Base-by-base conservation (phyloP, 2,797 vertebrate genomes). In the Poecile montanus region DNA sequence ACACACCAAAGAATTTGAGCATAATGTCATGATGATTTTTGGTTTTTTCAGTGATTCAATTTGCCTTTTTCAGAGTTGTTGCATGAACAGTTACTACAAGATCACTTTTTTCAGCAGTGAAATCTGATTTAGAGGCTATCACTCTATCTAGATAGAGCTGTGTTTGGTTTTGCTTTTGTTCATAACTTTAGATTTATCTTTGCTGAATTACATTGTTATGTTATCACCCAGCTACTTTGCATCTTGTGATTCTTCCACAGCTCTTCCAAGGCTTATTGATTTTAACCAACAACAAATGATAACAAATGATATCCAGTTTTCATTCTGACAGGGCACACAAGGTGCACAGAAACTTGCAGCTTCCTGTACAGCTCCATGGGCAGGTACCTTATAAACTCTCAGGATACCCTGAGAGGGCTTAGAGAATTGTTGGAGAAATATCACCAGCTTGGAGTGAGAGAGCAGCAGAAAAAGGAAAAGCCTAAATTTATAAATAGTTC, bases 41-140 rank as follows among this genome's bases (percentile, higher is more conserved):
- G 73, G 19, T 89, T 82, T 40, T 30, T 63, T 51, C 63, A 60
- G 27, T 48, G n/a, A 80, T 88, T 88, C 40, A 44, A 0, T 91
- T 87, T 91, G 40, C 26, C 11, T 81, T 78, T 93, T 81, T 22
- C 29, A 62, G 73, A 72, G 48, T 73, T 1, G 4, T 25, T 78
- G 17, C 34, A 79, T 17, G 30, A 82, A 30, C 27, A 73, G 29
- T 65, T 54, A 53, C 32, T 71, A 32, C 20, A 47, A 65, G 23
- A 77, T 61, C 50, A 81, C 60, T 81, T 75, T 74, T 74, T 51
- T 66, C 18, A 32, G 44, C 45, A 32, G 17, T 70, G 72, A 89
- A 84, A 92, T 78, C 47, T 95, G 29, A 45, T 88, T 93, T 90
- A 81, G 50, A 88, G 56, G 9, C n/a, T 80, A 68, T 84, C 32